These are phyloP conservation scores for Drosophila littoralis DNA, from an alignment of 1,140 invertebrate genomes.

Conservation along the genomic window DNA sequence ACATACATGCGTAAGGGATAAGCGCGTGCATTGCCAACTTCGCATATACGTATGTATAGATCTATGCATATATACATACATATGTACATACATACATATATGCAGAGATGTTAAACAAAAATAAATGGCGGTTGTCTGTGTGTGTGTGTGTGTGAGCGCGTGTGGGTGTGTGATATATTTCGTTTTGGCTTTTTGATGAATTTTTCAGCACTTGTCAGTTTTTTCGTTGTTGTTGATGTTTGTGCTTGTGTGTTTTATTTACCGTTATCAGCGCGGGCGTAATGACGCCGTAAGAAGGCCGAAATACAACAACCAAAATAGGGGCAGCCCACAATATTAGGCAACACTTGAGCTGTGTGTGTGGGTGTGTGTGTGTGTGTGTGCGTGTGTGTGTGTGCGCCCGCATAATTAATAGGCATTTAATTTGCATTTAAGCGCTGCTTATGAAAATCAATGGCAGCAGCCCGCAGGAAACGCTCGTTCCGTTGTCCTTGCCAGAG, in stretches of 20 bases:
- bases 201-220: constrained; percentile 47
- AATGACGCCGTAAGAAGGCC: constrained; percentile 40
- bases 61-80: background rate
- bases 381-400: constrained; percentile 2
- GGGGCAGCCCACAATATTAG: constrained; percentile 3
- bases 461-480: constrained; percentile 7
- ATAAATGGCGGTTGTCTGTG: constrained; percentile 12
- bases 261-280: constrained; percentile 43
- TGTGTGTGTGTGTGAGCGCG: background rate
- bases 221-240: constrained; percentile 22
- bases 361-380: no score
- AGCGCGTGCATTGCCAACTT: background rate
- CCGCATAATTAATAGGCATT: constrained; percentile 41
- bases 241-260: constrained; percentile 26
- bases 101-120: background rate
- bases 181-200: constrained; percentile 41
- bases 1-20: background rate
- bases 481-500: background rate
- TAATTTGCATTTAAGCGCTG: constrained; percentile 44
- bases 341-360: background rate
- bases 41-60: constrained; percentile 24
- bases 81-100: background rate
- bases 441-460: constrained; percentile 42
- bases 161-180: constrained; percentile 8
- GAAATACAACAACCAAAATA: constrained; percentile 5